Percentiles rank a stretch among this genome's conserved stretches.
These are phyloP conservation scores for Anableps anableps DNA, from an alignment of 2,797 vertebrate genomes.

Conservation along the genomic window DNA sequence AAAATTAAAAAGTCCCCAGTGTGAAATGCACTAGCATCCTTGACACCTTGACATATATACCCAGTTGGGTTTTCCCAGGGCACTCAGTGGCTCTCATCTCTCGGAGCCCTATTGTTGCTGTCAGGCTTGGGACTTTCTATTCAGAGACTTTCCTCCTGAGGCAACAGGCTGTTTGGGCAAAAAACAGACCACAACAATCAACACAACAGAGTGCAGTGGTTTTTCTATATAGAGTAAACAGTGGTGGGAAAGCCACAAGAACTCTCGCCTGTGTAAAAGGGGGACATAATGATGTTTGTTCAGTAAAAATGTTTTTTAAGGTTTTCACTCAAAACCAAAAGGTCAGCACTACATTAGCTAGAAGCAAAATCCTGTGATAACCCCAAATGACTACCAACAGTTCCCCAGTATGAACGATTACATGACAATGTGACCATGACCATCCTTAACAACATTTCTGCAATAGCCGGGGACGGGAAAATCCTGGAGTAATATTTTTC, in stretches of 20 bases:
- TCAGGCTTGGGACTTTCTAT: conserved; percentile 74
- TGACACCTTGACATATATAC: conserved; percentile 72
- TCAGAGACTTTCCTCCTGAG: conserved; percentile 65
- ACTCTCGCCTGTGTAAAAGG: conserved; percentile 19
- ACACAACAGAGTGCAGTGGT: conserved; percentile 53
- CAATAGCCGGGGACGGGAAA: conserved; percentile 10
- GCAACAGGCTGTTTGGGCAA: conserved; percentile 52
- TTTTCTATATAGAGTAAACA: conserved; percentile 36
- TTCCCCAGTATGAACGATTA: conserved; percentile 34
- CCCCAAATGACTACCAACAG: conserved; percentile 6
- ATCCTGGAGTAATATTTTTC: conserved; percentile 25
- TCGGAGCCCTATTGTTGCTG: conserved; percentile 65
- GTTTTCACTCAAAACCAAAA: conserved; percentile 31
- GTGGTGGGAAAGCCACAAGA: conserved; percentile 34
- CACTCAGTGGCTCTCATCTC: conserved; percentile 50
- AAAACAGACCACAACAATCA: conserved; percentile 56
- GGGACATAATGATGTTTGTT: conserved; percentile 25
- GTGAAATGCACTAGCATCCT: conserved; percentile 74
- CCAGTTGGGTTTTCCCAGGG: conserved; percentile 56
- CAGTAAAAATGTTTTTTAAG: conserved; percentile 33
- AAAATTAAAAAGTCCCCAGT: conserved; percentile 79
- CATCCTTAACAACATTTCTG: conserved; percentile 14
- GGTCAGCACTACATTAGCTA: conserved; percentile 11
- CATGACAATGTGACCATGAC: conserved; percentile 24
- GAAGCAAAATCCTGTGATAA: conserved; percentile 23